Percentiles rank a stretch among this genome's conserved stretches.
These are phyloP conservation scores for Schlechtendalia chinensis DNA, from an alignment of 1,140 invertebrate species.

Conservation along the genomic window DNA sequence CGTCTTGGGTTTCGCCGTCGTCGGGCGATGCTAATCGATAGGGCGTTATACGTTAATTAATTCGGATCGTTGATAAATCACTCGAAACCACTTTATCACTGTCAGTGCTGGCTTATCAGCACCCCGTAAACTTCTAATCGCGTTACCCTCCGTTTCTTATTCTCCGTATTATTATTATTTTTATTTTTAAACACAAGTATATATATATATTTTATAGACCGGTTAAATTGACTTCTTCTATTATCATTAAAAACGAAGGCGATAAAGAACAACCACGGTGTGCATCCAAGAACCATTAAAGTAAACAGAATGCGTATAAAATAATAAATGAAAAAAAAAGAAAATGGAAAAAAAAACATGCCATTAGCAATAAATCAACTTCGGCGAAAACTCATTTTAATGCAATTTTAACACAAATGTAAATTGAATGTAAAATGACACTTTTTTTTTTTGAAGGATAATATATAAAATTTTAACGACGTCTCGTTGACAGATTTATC, in stretches of 20 bases:
- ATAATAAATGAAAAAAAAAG: background rate
- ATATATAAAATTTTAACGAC: slow-evolving; percentile 4
- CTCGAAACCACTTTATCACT: slow-evolving; percentile 47
- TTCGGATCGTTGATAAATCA: slow-evolving; percentile 48
- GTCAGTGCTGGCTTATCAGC: slow-evolving; percentile 42
- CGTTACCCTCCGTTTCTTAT: slow-evolving; percentile 21
- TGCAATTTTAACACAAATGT: slow-evolving; percentile 41
- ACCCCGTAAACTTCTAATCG: slow-evolving; percentile 45
- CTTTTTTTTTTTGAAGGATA: background rate
- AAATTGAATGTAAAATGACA: slow-evolving; percentile 38
- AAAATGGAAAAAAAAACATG: background rate
- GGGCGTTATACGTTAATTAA: slow-evolving; percentile 37
- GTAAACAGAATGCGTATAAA: slow-evolving; percentile 37
- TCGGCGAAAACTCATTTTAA: slow-evolving; percentile 35
- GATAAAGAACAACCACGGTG: slow-evolving; percentile 38
- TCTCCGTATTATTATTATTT: background rate
- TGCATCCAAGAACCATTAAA: slow-evolving; percentile 43
- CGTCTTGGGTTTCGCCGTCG: slow-evolving; percentile 3
- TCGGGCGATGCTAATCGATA: slow-evolving; percentile 41
- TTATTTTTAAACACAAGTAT: background rate
- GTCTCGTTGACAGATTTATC: background rate
- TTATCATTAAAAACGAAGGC: slow-evolving; percentile 45
- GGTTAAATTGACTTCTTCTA: slow-evolving; percentile 48
- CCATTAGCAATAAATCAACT: slow-evolving; percentile 46
- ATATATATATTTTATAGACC: slow-evolving; percentile 22